phyloP scores from a whole-genome alignment of 92 coral and sea anemone species.

The Epizoanthus ramosus region DNA sequence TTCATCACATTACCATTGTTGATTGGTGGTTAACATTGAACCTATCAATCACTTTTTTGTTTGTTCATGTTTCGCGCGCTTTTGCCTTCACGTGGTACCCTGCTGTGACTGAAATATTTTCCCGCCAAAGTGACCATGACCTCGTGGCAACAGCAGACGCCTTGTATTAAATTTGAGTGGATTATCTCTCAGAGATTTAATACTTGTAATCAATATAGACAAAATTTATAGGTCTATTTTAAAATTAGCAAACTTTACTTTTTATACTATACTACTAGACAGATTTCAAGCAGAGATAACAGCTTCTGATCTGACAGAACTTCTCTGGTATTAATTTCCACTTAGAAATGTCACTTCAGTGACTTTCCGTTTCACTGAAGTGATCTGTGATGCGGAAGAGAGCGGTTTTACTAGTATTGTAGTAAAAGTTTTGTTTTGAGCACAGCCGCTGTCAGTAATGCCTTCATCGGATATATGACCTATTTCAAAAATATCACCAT shows the following conservation, averaged over 20 bases:
- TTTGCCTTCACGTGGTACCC: conserved; percentile 4
- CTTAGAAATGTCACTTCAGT: neutral
- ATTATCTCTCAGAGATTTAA: neutral
- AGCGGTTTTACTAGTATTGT: too few species aligned
- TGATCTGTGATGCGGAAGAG: too few species aligned
- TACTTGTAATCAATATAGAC: neutral
- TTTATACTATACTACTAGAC: neutral
- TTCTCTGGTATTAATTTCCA: conserved; percentile 10
- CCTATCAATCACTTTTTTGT: neutral
- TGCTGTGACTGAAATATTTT: conserved; percentile 24
- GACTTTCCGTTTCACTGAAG: too few species aligned
- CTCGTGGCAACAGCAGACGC: conserved; percentile 36
- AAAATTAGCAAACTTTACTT: neutral
- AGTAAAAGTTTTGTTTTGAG: too few species aligned
- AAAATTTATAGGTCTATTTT: neutral
- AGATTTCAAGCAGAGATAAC: conserved; percentile 1
- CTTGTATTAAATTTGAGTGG: conserved; percentile 2
- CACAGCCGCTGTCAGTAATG: too few species aligned
- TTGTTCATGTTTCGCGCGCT: conserved; percentile 31
- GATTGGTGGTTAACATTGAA: conserved; percentile 28
- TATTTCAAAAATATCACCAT: too few species aligned
- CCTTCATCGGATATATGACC: too few species aligned
- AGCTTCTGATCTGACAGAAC: too few species aligned
- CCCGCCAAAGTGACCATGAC: conserved; percentile 43
- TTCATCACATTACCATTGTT: neutral